These are phyloP conservation scores for Podarcis siculus DNA, from an alignment of 2,797 vertebrate genomes.

Conservation along the genomic window DNA sequence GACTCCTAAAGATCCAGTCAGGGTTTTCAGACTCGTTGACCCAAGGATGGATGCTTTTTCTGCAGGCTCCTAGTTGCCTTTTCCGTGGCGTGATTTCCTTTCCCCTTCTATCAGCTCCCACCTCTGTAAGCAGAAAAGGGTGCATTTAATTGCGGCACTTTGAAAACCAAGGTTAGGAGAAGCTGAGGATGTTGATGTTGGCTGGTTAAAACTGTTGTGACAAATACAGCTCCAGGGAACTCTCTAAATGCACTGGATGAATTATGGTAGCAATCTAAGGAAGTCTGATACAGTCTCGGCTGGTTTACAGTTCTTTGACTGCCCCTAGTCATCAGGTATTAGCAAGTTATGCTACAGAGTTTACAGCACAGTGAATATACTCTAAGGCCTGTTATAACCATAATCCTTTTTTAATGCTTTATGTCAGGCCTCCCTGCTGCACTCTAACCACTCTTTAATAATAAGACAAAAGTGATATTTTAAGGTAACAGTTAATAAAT, in stretches of 20 bases:
- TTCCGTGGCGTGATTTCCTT: background rate
- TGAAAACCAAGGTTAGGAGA: conserved; percentile 47
- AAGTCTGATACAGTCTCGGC: conserved; percentile 28
- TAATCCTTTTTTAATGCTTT: conserved; percentile 81
- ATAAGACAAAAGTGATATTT: conserved; percentile 86
- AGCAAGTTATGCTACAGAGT: conserved; percentile 47
- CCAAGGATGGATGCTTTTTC: background rate
- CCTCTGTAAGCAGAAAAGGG: background rate
- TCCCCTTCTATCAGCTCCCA: background rate
- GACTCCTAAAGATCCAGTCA: conserved; percentile 9
- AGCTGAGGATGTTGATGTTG: conserved; percentile 11
- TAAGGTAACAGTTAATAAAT: conserved; percentile 91
- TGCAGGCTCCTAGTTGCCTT: background rate
- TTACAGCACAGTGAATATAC: conserved; percentile 21
- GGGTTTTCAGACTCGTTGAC: background rate
- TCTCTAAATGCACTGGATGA: conserved; percentile 35
- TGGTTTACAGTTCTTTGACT: conserved; percentile 21
- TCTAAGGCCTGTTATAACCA: conserved; percentile 64
- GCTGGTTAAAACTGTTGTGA: conserved; percentile 34
- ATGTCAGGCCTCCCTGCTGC: conserved; percentile 82
- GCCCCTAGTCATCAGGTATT: conserved; percentile 21
- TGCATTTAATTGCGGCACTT: conserved; percentile 36
- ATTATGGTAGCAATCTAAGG: background rate
- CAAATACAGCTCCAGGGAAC: conserved; percentile 39
- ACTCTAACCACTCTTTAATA: conserved; percentile 82